Evolutionary conservation across 2,113 vertebrate species (phyloP).

Genomic region (Poeciliopsis retropinna): DNA sequence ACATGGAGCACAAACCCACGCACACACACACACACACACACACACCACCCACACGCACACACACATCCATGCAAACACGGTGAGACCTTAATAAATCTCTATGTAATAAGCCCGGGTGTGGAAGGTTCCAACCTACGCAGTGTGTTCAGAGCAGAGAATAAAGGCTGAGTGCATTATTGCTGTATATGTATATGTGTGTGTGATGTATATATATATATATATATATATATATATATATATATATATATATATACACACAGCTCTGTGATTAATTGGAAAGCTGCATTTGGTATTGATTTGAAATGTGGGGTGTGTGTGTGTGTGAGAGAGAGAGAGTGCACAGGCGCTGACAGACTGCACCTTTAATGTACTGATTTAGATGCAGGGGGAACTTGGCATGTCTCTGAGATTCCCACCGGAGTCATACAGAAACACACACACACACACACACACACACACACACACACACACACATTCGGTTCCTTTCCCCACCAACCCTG

Average conservation of each 20-base stretch:
- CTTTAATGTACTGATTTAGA: slow-evolving; percentile 76
- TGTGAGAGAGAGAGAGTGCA: not conserved
- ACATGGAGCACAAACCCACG: slow-evolving; percentile 23
- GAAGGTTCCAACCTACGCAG: slow-evolving; percentile 55
- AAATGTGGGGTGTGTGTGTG: slow-evolving; percentile 31
- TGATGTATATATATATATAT: no score
- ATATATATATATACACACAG: not conserved
- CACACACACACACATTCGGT: slow-evolving; percentile 9
- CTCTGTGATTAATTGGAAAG: slow-evolving; percentile 60
- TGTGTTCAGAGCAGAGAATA: slow-evolving; percentile 35
- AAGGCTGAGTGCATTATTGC: slow-evolving; percentile 24
- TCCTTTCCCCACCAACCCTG: slow-evolving; percentile 41
- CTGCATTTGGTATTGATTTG: slow-evolving; percentile 68
- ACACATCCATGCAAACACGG: not conserved
- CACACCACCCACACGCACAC: not conserved
- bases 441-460: not conserved
- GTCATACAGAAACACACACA: slow-evolving; percentile 42
- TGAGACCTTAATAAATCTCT: slow-evolving; percentile 31
- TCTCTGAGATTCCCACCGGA: slow-evolving; percentile 60
- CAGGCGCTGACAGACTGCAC: slow-evolving; percentile 27
- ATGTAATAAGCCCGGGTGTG: slow-evolving; percentile 38
- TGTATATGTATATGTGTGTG: slow-evolving; percentile 9
- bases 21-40: slow-evolving; percentile 1
- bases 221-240: not conserved
- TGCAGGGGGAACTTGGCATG: slow-evolving; percentile 56